Evolutionary conservation across 2,888 invertebrate species (phyloP).

Genomic region (Hofmannophila pseudospretella): DNA sequence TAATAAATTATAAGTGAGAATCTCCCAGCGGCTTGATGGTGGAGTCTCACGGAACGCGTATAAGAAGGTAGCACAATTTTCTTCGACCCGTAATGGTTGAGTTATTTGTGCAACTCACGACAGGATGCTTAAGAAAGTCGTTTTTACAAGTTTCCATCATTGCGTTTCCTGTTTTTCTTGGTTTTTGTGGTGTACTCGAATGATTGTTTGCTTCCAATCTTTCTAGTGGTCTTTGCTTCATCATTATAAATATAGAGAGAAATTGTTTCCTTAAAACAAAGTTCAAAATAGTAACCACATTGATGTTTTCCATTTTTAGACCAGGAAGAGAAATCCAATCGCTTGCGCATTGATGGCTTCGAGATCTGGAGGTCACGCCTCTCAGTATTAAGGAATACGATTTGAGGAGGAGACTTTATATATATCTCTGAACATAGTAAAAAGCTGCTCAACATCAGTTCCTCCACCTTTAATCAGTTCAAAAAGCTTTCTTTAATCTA

Average conservation of each 20-base stretch:
- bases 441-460: not conserved
- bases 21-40: constrained; percentile 44
- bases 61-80: constrained; percentile 16
- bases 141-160: constrained; percentile 36
- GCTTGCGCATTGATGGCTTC: too few species aligned
- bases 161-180: constrained; percentile 15
- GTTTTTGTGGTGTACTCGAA: constrained; percentile 18
- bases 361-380: too few species aligned
- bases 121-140: constrained; percentile 30
- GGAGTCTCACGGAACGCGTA: constrained; percentile 44
- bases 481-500: not conserved
- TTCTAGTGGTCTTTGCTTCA: too few species aligned
- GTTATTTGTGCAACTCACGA: constrained; percentile 50
- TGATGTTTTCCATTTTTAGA: too few species aligned
- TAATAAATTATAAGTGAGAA: constrained; percentile 71
- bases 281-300: too few species aligned
- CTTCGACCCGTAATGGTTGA: constrained; percentile 25
- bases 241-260: too few species aligned
- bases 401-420: too few species aligned
- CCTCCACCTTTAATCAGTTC: too few species aligned
- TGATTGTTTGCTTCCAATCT: constrained; percentile 5
- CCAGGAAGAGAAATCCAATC: too few species aligned
- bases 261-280: too few species aligned
- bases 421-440: too few species aligned
- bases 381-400: too few species aligned